Conservation (phyloP, 2,797 vertebrate species). For the Telmatherina bonti region DNA sequence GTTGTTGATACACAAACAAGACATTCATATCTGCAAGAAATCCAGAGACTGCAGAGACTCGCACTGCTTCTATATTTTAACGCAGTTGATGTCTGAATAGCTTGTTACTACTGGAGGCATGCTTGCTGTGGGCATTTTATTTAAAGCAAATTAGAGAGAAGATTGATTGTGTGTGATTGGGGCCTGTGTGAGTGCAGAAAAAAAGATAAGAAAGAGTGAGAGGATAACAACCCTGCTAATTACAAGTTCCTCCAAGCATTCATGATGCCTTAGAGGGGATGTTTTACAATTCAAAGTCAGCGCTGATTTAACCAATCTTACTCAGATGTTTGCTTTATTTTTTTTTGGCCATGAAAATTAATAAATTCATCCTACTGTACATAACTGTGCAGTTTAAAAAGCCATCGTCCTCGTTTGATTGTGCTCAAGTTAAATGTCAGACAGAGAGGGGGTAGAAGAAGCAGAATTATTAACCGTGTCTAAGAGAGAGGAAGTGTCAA, state of each 20-base stretch:
- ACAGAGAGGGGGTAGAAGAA: slow-evolving; percentile 50
- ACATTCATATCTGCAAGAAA: no score
- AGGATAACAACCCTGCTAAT: slow-evolving; percentile 44
- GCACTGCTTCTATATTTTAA: no score
- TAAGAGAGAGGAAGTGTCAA: slow-evolving; percentile 57
- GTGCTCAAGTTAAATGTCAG: slow-evolving; percentile 60
- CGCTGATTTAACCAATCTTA: slow-evolving; percentile 24
- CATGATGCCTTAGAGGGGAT: slow-evolving; percentile 14
- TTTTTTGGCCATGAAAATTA: slow-evolving; percentile 2
- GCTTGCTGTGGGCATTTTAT: slow-evolving; percentile 7
- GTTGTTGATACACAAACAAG: not conserved
- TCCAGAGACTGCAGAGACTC: no score
- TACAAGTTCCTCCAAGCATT: no score
- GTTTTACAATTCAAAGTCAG: slow-evolving; percentile 42
- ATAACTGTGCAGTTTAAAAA: not conserved
- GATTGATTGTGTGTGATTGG: not conserved
- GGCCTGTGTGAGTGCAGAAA: slow-evolving; percentile 17
- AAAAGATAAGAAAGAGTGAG: slow-evolving; percentile 16
- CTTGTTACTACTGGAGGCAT: slow-evolving; percentile 5
- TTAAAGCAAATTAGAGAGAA: slow-evolving; percentile 8
- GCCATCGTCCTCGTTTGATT: slow-evolving; percentile 14
- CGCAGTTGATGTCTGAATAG: not conserved
- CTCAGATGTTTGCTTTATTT: slow-evolving; percentile 1
- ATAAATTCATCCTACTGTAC: slow-evolving; percentile 7
- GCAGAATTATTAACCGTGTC: slow-evolving; percentile 56